Base-by-base conservation (phyloP, 2,888 invertebrate species). In the Trichogramma dendrolimi region DNA sequence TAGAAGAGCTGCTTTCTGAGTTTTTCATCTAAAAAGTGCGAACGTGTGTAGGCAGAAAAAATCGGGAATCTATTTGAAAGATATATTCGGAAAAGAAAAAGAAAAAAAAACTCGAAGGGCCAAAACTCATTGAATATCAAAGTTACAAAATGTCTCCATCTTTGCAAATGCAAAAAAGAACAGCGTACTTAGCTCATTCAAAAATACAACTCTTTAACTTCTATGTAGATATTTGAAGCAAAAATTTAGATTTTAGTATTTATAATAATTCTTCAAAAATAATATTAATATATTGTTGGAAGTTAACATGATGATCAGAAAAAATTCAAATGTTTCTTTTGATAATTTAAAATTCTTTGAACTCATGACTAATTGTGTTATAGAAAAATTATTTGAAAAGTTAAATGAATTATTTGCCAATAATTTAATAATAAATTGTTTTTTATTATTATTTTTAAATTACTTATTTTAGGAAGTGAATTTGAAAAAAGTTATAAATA, bases 91-190 rank as follows among this genome's bases (percentile, higher is more conserved):
- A n/a, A 27, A 50, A 49, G 42, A 49, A 41, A 66, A 69, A 63
- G 68, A 70, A 67, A 67, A 58, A 59, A 14, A 43, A 61, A 58
- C 49, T 67, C 58, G 67, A 56, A 58, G 63, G 55, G 60, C 60
- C 61, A 60, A 68, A 70, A 75, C 74, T 75, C 74, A 76, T 76
- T 75, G 74, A 76, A 76, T 76, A 76, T 75, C 69, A 75, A 74
- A 76, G 74, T 76, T 76, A 72, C 66, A 69, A 70, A 72, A 74
- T 74, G 72, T 69, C 71, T 69, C 73, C 71, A 70, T 73, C 73
- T 74, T 75, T 73, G 73, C 2, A 14, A 14, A 14, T 14, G 14
- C 14, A 14, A 14, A 14, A 14, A 14, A 14, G 14, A 14, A 2
- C 14, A 14, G 67, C 65, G 55, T 60, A 39, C 27, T 46, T 14